Percentiles rank a stretch among this genome's conserved stretches.
Evolutionary conservation across 2,797 vertebrate genomes (phyloP).

Genomic region (Urosaurus nigricauda): DNA sequence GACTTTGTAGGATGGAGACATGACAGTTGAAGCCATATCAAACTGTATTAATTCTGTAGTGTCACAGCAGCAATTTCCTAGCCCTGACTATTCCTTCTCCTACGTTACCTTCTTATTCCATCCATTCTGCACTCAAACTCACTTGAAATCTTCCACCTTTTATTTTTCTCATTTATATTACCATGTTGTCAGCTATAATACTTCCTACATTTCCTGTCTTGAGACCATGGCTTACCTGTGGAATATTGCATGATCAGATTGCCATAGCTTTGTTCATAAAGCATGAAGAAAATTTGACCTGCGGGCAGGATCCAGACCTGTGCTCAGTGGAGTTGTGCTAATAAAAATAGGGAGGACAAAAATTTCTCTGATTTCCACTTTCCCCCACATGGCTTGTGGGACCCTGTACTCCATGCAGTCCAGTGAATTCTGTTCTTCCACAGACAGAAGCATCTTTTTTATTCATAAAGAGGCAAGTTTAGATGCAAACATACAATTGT

Average conservation of each 20-base stretch:
- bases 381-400: background rate
- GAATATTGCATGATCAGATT: too few species aligned
- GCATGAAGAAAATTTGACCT: background rate
- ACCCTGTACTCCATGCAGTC: too few species aligned
- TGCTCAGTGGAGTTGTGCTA: background rate
- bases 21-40: too few species aligned
- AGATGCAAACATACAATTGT: background rate
- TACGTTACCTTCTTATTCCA: too few species aligned
- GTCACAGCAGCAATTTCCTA: background rate
- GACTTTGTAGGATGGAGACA: too few species aligned
- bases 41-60: too few species aligned
- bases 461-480: background rate
- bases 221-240: too few species aligned
- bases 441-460: background rate
- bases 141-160: too few species aligned
- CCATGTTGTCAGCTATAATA: too few species aligned
- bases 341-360: background rate
- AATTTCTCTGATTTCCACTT: background rate
- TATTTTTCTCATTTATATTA: too few species aligned
- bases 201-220: too few species aligned
- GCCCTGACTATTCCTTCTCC: background rate
- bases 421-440: background rate
- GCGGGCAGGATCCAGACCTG: background rate
- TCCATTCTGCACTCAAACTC: too few species aligned
- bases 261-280: background rate